Evolutionary conservation across 2,113 vertebrate genomes (phyloP).

Genomic region (Cochlearius cochlearius): DNA sequence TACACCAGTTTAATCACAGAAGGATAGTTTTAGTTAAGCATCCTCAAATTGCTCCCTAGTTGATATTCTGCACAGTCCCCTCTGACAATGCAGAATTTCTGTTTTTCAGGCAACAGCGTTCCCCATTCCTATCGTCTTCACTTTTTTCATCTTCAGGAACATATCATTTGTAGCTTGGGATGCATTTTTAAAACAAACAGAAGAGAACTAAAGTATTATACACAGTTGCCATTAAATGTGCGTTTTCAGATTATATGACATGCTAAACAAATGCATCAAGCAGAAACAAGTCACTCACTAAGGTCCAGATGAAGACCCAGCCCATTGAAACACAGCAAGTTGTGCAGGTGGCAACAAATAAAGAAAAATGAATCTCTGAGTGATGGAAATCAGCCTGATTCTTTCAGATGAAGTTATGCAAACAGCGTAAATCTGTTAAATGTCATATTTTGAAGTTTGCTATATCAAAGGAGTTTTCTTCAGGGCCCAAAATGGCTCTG

Average conservation of each 20-base stretch:
- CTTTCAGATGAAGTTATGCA: background rate
- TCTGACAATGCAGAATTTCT: background rate
- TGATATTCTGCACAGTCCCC: background rate
- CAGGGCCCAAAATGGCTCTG: background rate
- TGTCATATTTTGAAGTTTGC: background rate
- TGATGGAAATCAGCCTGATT: conserved; percentile 1
- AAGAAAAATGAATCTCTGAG: background rate
- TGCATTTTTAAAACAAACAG: background rate
- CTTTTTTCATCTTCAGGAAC: background rate
- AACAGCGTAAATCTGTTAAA: background rate
- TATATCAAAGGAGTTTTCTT: background rate
- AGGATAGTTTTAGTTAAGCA: background rate
- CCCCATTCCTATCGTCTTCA: background rate
- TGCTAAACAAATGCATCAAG: background rate
- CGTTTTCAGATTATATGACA: background rate
- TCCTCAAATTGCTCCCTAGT: background rate
- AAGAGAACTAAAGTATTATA: background rate
- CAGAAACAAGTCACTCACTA: background rate
- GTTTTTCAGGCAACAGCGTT: background rate
- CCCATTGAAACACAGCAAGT: background rate
- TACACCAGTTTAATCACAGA: background rate
- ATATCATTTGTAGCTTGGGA: background rate
- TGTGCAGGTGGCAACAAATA: background rate
- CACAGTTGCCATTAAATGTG: background rate
- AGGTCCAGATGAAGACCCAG: background rate